Conservation (phyloP, 2,888 invertebrate species). For the Drosophila trichaetosa region DNA sequence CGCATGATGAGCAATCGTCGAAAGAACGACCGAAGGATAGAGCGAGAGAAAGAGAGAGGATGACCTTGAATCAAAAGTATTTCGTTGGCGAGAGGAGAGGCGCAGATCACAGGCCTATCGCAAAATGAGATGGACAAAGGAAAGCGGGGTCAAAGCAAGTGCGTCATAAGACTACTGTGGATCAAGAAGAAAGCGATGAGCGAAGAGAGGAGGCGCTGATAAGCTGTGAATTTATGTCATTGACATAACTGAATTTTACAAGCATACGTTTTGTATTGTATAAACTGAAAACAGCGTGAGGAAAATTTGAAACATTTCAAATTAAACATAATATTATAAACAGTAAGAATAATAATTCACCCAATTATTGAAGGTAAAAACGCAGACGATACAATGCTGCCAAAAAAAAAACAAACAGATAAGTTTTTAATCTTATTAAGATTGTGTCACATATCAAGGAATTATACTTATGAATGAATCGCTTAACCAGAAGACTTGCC, state of each 20-base stretch:
- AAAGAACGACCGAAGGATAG: conserved; percentile 10
- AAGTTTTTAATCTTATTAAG: background rate
- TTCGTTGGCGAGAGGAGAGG: background rate
- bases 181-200: conserved; percentile 10
- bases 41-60: background rate
- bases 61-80: background rate
- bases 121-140: conserved; percentile 1
- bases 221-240: conserved; percentile 7
- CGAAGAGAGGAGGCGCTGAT: conserved; percentile 5
- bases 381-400: background rate
- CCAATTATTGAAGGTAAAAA: background rate
- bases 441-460: background rate
- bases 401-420: background rate
- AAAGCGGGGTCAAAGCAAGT: conserved; percentile 50
- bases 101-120: background rate
- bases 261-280: background rate
- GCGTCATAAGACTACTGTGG: conserved; percentile 46
- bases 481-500: background rate
- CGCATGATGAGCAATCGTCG: conserved; percentile 48
- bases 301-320: background rate
- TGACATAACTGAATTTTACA: background rate
- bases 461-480: background rate
- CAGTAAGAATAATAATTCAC: background rate
- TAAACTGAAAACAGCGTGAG: background rate
- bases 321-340: background rate